Percentiles rank a stretch among this genome's conserved stretches.
Evolutionary conservation across 2,113 vertebrate species (phyloP).

Genomic region (Indicator indicator): DNA sequence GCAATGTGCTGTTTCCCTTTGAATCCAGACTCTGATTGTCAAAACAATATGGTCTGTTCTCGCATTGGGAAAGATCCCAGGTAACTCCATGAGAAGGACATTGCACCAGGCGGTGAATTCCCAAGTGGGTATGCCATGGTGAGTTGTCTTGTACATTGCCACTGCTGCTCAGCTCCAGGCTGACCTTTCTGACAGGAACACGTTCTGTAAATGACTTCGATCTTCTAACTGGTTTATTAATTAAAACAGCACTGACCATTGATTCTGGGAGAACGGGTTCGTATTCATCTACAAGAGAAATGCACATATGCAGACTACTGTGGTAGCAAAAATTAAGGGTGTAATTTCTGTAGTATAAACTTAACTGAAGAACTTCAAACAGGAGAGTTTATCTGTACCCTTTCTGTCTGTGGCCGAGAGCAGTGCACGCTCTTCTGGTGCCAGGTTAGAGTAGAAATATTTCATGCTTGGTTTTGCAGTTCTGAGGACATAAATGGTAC

Average conservation of each 20-base stretch:
- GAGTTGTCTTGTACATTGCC: conserved; percentile 9
- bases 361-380: background rate
- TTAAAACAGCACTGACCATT: conserved; percentile 69
- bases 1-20: background rate
- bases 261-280: conserved; percentile 50
- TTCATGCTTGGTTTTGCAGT: background rate
- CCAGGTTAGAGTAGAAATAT: background rate
- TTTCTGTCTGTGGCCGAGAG: background rate
- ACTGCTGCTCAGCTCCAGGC: background rate
- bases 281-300: conserved; percentile 49
- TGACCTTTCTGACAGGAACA: conserved; percentile 42
- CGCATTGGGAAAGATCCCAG: background rate
- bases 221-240: conserved; percentile 63
- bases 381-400: background rate
- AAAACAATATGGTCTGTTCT: background rate
- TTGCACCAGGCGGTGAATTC: conserved; percentile 67
- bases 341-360: background rate
- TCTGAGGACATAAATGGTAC: background rate
- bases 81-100: background rate
- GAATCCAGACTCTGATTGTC: conserved; percentile 21
- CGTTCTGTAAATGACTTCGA: conserved; percentile 55
- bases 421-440: background rate
- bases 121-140: conserved; percentile 80
- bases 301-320: background rate
- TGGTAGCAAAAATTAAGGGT: background rate